Conservation (phyloP, 2,113 vertebrate genomes). For the Oenanthe oenanthe region DNA sequence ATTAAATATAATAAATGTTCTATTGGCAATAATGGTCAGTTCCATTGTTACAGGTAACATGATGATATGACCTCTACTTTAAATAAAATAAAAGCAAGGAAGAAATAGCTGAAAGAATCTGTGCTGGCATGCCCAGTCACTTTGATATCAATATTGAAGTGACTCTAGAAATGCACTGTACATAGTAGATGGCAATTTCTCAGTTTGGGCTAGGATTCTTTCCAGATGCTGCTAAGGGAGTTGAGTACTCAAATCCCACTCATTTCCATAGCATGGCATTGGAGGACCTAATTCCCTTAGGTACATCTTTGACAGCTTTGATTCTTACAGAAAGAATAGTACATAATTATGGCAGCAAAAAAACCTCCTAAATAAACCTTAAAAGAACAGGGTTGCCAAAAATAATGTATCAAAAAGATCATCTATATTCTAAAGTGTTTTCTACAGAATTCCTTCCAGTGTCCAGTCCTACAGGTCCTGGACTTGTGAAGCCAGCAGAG, state of each 20-base stretch:
- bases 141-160: background rate
- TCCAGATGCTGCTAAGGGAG: background rate
- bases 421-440: background rate
- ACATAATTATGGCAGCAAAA: background rate
- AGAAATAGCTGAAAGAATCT: slow-evolving; percentile 13
- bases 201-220: background rate
- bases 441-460: background rate
- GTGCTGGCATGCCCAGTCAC: background rate
- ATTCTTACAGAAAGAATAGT: background rate
- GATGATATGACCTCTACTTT: background rate
- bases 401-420: background rate
- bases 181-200: background rate
- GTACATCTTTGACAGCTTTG: background rate
- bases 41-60: background rate
- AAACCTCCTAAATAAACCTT: background rate
- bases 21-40: background rate
- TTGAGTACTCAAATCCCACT: background rate
- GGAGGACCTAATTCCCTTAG: background rate
- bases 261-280: background rate
- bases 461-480: slow-evolving; percentile 12
- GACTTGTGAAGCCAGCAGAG: background rate
- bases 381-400: background rate
- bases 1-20: background rate
- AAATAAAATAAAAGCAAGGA: background rate
- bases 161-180: background rate